These are phyloP conservation scores for Magallana gigas DNA, from an alignment of 1,140 invertebrate genomes.

Conservation along the genomic window DNA sequence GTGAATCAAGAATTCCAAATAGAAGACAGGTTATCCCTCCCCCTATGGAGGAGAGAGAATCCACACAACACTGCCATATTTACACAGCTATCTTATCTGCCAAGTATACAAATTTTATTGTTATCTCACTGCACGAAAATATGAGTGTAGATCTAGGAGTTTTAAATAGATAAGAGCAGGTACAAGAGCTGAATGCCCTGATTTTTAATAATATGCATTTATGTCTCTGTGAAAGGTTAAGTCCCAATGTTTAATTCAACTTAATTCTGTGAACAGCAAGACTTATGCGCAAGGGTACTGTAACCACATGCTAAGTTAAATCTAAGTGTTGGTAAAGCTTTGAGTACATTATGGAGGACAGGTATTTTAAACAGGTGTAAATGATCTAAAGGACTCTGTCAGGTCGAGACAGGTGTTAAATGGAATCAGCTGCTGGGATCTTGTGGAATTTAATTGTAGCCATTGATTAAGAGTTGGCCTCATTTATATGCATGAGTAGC, in stretches of 20 bases:
- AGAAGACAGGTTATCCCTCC: not conserved
- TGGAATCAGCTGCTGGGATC: conserved; percentile 6
- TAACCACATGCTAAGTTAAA: too few relatives aligned
- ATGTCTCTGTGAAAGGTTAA: too few relatives aligned
- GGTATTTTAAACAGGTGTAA: not conserved
- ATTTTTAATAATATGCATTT: too few relatives aligned
- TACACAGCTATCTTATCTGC: conserved; percentile 16
- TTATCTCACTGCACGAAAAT: not conserved
- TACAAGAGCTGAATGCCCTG: too few relatives aligned
- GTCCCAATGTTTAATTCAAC: too few relatives aligned
- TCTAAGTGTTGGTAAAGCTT: too few relatives aligned
- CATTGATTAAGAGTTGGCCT: conserved; percentile 3
- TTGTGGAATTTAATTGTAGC: conserved; percentile 29
- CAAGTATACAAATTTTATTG: not conserved
- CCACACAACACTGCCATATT: not conserved
- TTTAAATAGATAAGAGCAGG: too few relatives aligned
- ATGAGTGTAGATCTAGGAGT: not conserved
- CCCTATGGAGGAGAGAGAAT: not conserved
- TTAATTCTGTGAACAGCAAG: too few relatives aligned
- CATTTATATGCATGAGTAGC: conserved; percentile 37
- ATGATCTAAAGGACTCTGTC: not conserved
- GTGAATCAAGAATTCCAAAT: not conserved
- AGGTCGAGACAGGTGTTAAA: conserved; percentile 21
- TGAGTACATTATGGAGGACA: not conserved
- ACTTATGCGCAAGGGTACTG: too few relatives aligned